Percentiles rank a stretch among this genome's conserved stretches.
These are phyloP conservation scores for Drosophila imparisetae DNA, from an alignment of 2,888 invertebrate species.

Conservation along the genomic window DNA sequence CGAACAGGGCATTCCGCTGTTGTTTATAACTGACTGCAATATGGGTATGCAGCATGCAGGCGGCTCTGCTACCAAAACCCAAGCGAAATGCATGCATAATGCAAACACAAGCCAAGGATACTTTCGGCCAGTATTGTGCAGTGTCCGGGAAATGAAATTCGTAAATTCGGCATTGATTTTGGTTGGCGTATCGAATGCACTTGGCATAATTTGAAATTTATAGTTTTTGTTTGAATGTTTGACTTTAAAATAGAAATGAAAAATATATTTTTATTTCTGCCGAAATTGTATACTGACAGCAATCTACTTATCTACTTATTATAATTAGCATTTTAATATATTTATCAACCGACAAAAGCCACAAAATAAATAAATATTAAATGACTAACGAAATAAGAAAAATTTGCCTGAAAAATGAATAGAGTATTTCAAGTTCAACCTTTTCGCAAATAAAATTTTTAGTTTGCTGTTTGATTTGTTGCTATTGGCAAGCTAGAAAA, in stretches of 20 bases:
- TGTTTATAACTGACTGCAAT: background rate
- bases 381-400: background rate
- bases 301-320: background rate
- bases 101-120: constrained; percentile 64
- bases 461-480: constrained; percentile 50
- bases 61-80: constrained; percentile 2
- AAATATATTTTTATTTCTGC: background rate
- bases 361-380: background rate
- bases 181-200: background rate
- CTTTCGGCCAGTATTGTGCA: constrained; percentile 33
- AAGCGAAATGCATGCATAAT: constrained; percentile 63
- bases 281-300: background rate
- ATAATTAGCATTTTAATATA: background rate
- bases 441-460: background rate
- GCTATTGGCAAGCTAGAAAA: constrained; percentile 17
- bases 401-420: background rate
- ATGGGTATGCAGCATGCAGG: background rate
- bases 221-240: background rate
- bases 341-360: background rate
- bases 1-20: background rate
- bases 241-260: background rate
- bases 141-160: background rate
- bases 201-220: constrained; percentile 11
- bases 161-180: constrained; percentile 2
- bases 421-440: constrained; percentile 26